Base-by-base conservation (phyloP, 2,888 invertebrate genomes). In the Meandrusa payeni region DNA sequence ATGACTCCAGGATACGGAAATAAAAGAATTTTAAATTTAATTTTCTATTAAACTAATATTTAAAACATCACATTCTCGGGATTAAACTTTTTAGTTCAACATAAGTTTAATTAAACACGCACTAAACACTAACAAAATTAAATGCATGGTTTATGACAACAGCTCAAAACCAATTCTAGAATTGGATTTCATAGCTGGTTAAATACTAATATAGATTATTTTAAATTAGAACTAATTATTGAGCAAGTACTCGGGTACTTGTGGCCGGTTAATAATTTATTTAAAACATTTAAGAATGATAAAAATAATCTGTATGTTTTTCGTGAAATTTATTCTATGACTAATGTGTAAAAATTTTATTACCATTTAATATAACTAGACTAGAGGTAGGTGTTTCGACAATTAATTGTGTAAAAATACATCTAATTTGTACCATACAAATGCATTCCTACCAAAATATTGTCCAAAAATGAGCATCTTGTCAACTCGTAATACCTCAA, bases 351-450 rank as follows among this genome's bases (percentile, higher is more conserved):
- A 17, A 39, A 12, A 46, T 33, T 39, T 33, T 34, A 45, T 27
- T 63, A 54, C 54, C 52, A 56, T 59, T 50, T 55, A 43, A 47
- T 50, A 56, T 53, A 51, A 48, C 52, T 55, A 61, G 46, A 43
- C 52, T 60, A 66, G 51, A 62, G 51, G 55, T 57, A 58, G 55
- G 50, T 48, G 48, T 52, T 55, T 43, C 39, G 41, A 49, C 20
- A 39, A 1, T 33, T 11, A 38, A 33, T 17, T 24, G 6, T 38
- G 17, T 15, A 50, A 52, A 48, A 55, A 55, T 67, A 65, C 56
- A 57, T 61, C 76, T 82, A 85, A 74, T 86, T 86, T 86, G 85
- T 85, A 86, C 85, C 76, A 67, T 74, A 64, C 48, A 63, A 67
- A 70, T 71, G 64, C 65, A 68, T 59, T 55, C 52, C 57, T 59